Evolutionary conservation across 1,140 invertebrate species (phyloP), one percentile per base, ranked within the genome.

Genomic region (Panagrolaimus sp.): DNA sequence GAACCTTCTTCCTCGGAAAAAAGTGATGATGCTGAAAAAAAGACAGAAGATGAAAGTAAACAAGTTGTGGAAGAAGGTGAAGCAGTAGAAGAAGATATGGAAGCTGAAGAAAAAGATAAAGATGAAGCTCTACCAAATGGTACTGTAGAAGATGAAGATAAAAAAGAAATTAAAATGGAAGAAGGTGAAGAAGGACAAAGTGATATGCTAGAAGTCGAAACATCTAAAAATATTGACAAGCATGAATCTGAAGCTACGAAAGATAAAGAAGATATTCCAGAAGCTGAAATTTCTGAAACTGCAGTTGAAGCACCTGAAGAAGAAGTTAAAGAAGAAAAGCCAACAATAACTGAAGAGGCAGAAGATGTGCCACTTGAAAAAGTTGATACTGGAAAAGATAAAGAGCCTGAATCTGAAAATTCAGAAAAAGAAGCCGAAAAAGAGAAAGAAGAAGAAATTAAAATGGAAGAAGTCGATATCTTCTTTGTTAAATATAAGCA

Each of bases 401-500:
- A 70, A 69, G 66, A 5, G 63, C 25, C 9, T 8, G 1, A 69
- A 31, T 38, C 69, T 43, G 71, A 73, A 70, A 14, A 13, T n/a
- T n/a, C n/a, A 9, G n/a, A 5, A 64, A 43, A 14, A 5, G 57
- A 48, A 45, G 11, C 23, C 14, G 3, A 43, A 9, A 9, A 25
- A 20, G 27, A 71, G 42, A 20, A 71, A 11, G 68, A 66, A 44
- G 68, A 25, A 9, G 68, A 72, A 46, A 13, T 23, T 20, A 69
- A 79, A 69, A 69, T 72, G 74, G 63, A 75, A 53, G 91, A 96
- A 82, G 89, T 96, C 9, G 96, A 98, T 85, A 94, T 98, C 84
- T 98, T 92, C 86, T 96, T 90, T 85, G 94, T 98, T 1, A 99
- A 99, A 85, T 99, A 96, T 83, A 90, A 96, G 80, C 96, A 94